These are phyloP conservation scores for Drosophila lini DNA, from an alignment of 1,140 invertebrate genomes.

Conservation along the genomic window DNA sequence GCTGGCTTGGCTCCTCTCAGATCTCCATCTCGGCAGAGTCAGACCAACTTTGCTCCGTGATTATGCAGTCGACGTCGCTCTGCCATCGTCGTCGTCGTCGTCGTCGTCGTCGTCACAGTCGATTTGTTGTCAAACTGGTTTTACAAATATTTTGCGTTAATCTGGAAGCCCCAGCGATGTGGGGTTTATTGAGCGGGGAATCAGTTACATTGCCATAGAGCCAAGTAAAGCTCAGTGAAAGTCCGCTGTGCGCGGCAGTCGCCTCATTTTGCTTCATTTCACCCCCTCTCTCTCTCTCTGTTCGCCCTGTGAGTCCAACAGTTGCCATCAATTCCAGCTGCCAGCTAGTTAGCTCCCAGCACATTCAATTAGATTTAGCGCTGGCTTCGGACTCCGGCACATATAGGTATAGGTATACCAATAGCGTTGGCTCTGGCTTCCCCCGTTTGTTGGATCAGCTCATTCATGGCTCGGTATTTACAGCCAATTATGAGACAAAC, in stretches of 20 bases:
- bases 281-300: too few relatives aligned
- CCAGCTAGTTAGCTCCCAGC: conserved; percentile 51
- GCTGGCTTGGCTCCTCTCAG: conserved; percentile 8
- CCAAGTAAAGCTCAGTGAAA: conserved; percentile 77
- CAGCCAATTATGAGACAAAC: conserved; percentile 81
- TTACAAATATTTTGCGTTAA: conserved; percentile 82
- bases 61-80: conserved; percentile 64
- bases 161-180: conserved; percentile 60
- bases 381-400: conserved; percentile 35
- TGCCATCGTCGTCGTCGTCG: conserved; percentile 17
- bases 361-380: conserved; percentile 79
- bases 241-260: conserved; percentile 54
- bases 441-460: conserved; percentile 41
- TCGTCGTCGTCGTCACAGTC: conserved; percentile 65
- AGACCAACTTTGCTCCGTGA: conserved; percentile 51
- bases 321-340: conserved; percentile 4
- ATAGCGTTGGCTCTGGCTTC: conserved; percentile 40
- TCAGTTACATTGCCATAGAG: conserved; percentile 70
- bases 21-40: conserved; percentile 12
- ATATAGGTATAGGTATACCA: conserved; percentile 22
- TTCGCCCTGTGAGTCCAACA: neutral
- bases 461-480: conserved; percentile 70
- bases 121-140: conserved; percentile 83
- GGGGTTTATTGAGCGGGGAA: conserved; percentile 17
- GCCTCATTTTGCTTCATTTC: conserved; percentile 7